Percentiles rank a stretch among this genome's conserved stretches.
Evolutionary conservation across 2,113 vertebrate species (phyloP).

Genomic region (Fulica atra): DNA sequence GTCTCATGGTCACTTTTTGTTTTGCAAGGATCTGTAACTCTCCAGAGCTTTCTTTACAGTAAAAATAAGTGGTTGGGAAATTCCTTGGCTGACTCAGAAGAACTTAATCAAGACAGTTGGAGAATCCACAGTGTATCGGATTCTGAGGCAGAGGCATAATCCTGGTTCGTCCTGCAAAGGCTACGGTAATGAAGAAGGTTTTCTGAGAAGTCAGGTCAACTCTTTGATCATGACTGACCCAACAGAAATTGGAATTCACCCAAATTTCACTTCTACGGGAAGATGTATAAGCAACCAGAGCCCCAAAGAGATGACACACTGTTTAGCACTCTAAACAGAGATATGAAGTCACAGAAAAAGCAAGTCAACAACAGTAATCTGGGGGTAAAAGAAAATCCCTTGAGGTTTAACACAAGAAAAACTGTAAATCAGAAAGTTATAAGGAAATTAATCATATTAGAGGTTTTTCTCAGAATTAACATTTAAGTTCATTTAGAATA

Average conservation of each 20-base stretch:
- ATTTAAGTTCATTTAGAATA: background rate
- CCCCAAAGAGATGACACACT: background rate
- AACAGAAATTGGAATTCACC: background rate
- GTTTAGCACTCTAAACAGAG: background rate
- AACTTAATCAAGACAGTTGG: slow-evolving; percentile 11
- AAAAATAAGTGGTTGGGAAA: slow-evolving; percentile 55
- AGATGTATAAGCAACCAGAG: background rate
- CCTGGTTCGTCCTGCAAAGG: background rate
- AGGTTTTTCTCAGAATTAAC: background rate
- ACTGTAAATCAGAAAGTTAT: background rate
- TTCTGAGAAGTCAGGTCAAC: background rate
- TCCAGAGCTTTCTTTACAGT: slow-evolving; percentile 32
- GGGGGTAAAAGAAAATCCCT: background rate
- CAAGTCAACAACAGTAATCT: background rate
- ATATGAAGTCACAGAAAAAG: background rate
- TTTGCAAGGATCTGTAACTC: slow-evolving; percentile 7
- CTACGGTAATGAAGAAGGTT: background rate
- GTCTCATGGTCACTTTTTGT: background rate
- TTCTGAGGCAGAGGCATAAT: background rate
- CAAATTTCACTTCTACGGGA: background rate
- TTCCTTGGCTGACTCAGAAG: slow-evolving; percentile 24
- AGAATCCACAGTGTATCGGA: background rate
- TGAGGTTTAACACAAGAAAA: background rate
- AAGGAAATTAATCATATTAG: background rate
- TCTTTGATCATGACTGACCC: background rate